Conservation (phyloP, 2,888 invertebrate species). For the Erynnis tages region DNA sequence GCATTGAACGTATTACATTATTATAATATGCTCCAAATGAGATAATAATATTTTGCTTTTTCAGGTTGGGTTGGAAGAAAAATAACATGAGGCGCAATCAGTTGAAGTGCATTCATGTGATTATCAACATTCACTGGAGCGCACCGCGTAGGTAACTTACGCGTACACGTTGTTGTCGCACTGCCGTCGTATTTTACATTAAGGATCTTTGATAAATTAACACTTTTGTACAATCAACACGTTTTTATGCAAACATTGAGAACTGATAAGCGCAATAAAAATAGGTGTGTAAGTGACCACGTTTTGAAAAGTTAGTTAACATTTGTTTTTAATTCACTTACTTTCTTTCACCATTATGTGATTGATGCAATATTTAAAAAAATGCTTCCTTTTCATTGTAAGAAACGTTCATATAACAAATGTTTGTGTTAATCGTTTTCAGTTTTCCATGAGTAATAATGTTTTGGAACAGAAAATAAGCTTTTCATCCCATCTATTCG, state of each 20-base stretch:
- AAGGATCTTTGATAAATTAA: constrained; percentile 21
- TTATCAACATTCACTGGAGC: constrained; percentile 39
- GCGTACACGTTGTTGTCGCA: constrained; percentile 32
- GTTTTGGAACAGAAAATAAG: too few relatives aligned
- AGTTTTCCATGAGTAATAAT: too few relatives aligned
- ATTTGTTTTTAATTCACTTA: too few relatives aligned
- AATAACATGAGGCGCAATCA: constrained; percentile 69
- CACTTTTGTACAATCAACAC: constrained; percentile 15
- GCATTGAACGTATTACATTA: neutral
- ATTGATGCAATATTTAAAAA: too few relatives aligned
- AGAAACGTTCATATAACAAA: too few relatives aligned
- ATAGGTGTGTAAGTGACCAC: too few relatives aligned
- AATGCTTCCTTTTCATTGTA: too few relatives aligned
- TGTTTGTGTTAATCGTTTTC: too few relatives aligned
- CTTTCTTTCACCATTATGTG: too few relatives aligned
- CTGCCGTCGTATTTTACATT: constrained; percentile 28
- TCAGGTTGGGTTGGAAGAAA: constrained; percentile 79
- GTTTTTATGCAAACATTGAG: constrained; percentile 7
- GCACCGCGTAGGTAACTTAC: constrained; percentile 24
- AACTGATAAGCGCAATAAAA: constrained; percentile 11
- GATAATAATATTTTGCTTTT: constrained; percentile 27
- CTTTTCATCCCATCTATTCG: too few relatives aligned
- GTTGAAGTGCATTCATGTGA: constrained; percentile 46
- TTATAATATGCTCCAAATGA: neutral
- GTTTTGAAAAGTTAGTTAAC: too few relatives aligned